phyloP scores from a whole-genome alignment of 2,113 vertebrate species.

The Dicerorhinus sumatrensis region DNA sequence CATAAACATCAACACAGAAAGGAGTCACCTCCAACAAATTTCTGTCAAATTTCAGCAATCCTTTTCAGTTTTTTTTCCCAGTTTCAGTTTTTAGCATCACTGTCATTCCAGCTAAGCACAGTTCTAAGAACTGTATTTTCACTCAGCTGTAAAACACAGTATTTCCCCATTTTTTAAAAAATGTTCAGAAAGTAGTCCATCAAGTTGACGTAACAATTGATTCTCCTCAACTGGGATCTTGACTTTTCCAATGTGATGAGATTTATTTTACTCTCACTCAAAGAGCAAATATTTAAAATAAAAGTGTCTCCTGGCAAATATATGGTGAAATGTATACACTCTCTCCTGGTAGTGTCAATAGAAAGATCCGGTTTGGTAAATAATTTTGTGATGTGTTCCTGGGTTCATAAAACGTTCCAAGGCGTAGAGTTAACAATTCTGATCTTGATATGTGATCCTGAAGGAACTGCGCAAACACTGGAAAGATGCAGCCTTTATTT shows the following conservation, averaged over 20 bases:
- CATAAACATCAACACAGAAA: not conserved
- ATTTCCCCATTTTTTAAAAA: not conserved
- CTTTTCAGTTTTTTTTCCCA: not conserved
- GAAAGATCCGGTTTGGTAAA: conserved; percentile 25
- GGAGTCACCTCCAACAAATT: not conserved
- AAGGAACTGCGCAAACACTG: not conserved
- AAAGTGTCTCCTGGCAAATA: conserved; percentile 11
- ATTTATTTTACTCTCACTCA: not conserved
- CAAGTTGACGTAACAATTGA: not conserved
- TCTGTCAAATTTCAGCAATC: not conserved
- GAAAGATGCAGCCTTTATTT: not conserved
- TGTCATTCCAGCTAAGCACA: not conserved
- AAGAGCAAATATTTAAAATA: conserved; percentile 44
- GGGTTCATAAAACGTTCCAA: not conserved
- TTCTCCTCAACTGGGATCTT: not conserved
- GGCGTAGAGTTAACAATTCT: not conserved
- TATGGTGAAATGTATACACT: not conserved
- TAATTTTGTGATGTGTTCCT: not conserved
- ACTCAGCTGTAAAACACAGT: not conserved
- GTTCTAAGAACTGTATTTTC: not conserved
- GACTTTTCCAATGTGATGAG: not conserved
- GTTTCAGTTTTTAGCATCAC: not conserved
- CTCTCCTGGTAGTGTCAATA: not conserved
- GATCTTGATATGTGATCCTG: not conserved
- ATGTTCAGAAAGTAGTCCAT: not conserved